Percentiles rank a stretch among this genome's conserved stretches.
Conservation (phyloP, 2,797 vertebrate species). For the Geotrypetes seraphini region DNA sequence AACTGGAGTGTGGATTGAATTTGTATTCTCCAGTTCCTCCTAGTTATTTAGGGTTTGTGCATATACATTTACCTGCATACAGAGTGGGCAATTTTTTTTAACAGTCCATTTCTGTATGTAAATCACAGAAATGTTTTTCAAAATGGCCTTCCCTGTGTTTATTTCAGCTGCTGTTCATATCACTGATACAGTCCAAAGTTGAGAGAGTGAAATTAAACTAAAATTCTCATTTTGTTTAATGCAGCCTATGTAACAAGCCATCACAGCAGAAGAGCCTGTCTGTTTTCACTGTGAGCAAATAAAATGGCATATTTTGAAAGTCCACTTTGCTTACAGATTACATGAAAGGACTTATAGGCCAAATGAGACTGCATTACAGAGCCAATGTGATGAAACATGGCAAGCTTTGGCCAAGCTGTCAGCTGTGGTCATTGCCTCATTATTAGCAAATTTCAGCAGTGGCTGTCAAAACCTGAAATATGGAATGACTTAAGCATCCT, state of each 20-base stretch:
- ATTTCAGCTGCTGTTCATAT: no score
- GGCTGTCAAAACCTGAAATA: constrained; percentile 44
- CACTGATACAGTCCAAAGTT: no score
- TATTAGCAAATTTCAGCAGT: constrained; percentile 36
- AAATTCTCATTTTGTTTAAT: constrained; percentile 36
- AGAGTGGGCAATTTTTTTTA: no score
- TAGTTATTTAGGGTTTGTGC: no score
- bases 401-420: constrained; percentile 33
- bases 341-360: constrained; percentile 40
- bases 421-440: constrained; percentile 37
- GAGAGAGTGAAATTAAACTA: no score
- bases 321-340: constrained; percentile 44
- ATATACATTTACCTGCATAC: no score
- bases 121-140: no score
- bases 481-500: constrained; percentile 48
- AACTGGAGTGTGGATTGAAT: no score
- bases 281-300: constrained; percentile 17
- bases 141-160: no score
- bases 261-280: constrained; percentile 18
- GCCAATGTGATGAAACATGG: constrained; percentile 41
- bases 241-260: constrained; percentile 25
- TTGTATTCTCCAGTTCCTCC: no score
- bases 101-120: no score
- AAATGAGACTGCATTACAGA: constrained; percentile 17
- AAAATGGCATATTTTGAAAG: constrained; percentile 35